These are phyloP conservation scores for Spheniscus humboldti DNA, from an alignment of 2,797 vertebrate genomes.

Conservation along the genomic window DNA sequence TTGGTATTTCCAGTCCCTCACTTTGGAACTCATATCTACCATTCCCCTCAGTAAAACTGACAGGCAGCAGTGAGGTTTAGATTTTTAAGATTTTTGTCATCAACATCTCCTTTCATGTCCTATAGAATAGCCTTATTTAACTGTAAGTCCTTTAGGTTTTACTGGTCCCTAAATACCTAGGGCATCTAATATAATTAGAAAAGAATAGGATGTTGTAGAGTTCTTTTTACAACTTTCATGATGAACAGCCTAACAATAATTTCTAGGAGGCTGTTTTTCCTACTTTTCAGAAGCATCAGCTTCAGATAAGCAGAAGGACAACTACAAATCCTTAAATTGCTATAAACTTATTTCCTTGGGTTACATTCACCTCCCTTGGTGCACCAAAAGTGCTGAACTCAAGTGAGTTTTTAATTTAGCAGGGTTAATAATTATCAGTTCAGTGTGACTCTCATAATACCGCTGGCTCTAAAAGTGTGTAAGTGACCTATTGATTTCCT, in stretches of 20 bases:
- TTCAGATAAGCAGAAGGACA: not conserved
- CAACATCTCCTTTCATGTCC: not conserved
- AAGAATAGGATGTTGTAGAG: not conserved
- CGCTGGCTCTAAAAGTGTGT: not conserved
- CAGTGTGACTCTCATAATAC: not conserved
- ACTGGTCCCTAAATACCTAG: not conserved
- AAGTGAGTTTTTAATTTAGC: conserved; percentile 39
- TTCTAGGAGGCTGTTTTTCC: not conserved
- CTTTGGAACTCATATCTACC: not conserved
- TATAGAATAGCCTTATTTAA: not conserved
- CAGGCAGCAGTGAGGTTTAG: not conserved
- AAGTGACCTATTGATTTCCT: conserved; percentile 52
- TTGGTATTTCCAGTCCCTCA: not conserved
- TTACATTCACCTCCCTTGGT: not conserved
- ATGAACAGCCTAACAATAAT: not conserved
- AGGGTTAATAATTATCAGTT: conserved; percentile 41
- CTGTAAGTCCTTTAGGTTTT: not conserved
- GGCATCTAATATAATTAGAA: not conserved
- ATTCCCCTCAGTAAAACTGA: not conserved
- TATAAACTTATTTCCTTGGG: not conserved
- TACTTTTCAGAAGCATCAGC: not conserved
- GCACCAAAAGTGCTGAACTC: not conserved
- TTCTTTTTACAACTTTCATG: not conserved
- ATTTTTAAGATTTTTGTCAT: not conserved
- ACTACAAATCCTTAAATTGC: conserved; percentile 16